Evolutionary conservation across 1,140 invertebrate genomes (phyloP), one percentile per base, ranked within the genome.

Genomic region (Sitodiplosis mosellana): DNA sequence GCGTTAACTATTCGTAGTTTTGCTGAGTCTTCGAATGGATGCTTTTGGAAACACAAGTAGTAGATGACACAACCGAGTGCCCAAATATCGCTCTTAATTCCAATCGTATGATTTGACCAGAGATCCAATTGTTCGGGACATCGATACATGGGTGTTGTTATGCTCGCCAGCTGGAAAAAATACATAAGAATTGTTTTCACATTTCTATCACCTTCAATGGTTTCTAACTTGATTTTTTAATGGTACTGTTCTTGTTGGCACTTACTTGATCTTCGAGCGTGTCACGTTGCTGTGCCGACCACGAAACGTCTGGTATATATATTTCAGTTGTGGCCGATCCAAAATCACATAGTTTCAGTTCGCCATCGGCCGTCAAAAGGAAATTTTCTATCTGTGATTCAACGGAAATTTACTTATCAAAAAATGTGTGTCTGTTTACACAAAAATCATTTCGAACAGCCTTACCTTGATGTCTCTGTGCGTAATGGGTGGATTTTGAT

Each of bases 331-430:
- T 95, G 1, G 91, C 82, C 57, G 92, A 97, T 1, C 96, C 96
- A 77, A 99, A 99, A 70, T 99, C 96, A 71, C 96, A 99, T 43
- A 99, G 67, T 68, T 99, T 99, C 34, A 99, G 78, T 53, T 76
- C 74, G 51, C 90, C 88, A 58, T 85, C 75, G 49, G 67, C 64
- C 52, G 81, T 80, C 22, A 96, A 72, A 10, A 93, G 64, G n/a
- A 63, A 64, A 41, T 64, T 64, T 48, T 64, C 62, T 50, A 64
- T 63, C 59, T 89, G 64, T 79, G 77, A 48, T 80, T 67, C 71
- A 76, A 54, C 42, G 57, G 27, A 27, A 27, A 27, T 27, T 27
- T 27, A 27, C 10, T 10, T 5, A 27, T 27, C 27, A 10, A 49
- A 43, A 50, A 49, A 46, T 36, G 14, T 48, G n/a, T n/a, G n/a